Percentiles rank a stretch among this genome's conserved stretches.
These are phyloP conservation scores for Chiloscyllium plagiosum DNA, from an alignment of 2,113 vertebrate genomes.

Conservation along the genomic window DNA sequence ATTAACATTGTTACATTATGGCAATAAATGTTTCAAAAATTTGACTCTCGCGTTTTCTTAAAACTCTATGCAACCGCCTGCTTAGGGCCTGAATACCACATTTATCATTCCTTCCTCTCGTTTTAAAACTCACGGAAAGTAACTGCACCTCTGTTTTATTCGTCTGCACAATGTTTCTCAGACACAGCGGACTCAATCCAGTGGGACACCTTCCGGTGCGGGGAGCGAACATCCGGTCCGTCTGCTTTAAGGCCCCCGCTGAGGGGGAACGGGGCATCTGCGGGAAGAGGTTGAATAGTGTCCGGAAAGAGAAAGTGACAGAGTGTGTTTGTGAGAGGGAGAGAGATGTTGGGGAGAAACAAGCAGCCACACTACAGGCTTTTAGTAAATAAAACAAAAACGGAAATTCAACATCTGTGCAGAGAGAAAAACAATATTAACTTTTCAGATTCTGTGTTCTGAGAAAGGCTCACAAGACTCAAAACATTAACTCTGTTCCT, in stretches of 20 bases:
- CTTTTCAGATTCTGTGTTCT: too few relatives aligned
- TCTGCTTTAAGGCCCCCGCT: neutral
- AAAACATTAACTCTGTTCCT: too few relatives aligned
- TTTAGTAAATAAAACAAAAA: too few relatives aligned
- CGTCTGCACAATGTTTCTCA: too few relatives aligned
- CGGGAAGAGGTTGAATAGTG: constrained; percentile 42
- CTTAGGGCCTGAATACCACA: neutral
- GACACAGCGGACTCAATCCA: neutral
- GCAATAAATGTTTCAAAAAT: neutral
- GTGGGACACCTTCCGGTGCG: neutral
- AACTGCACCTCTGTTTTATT: neutral
- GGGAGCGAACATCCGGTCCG: neutral
- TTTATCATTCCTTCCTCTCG: neutral
- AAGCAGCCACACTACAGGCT: too few relatives aligned
- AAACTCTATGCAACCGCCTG: neutral
- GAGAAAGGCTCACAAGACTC: too few relatives aligned
- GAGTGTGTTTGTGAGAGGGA: neutral
- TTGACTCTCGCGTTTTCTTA: neutral
- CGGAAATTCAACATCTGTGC: too few relatives aligned
- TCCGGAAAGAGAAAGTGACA: neutral
- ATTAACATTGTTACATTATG: neutral
- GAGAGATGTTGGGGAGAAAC: too few relatives aligned
- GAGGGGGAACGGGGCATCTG: constrained; percentile 41
- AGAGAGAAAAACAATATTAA: too few relatives aligned
- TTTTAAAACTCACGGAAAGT: neutral